Conservation (phyloP, 92 coral and sea anemone species). For the Porites evermanni region DNA sequence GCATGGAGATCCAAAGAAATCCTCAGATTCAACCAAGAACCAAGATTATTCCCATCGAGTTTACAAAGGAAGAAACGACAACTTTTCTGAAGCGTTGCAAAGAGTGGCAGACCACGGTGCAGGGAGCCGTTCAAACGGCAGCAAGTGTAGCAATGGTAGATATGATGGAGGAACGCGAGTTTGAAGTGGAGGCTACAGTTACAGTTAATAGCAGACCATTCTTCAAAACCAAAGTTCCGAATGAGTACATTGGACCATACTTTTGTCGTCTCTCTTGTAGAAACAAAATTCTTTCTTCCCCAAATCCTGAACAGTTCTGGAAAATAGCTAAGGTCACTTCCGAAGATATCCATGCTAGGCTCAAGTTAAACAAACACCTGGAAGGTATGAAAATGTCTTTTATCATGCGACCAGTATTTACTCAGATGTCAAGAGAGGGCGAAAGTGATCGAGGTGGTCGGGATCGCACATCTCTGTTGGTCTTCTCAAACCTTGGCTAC, state of each 20-base stretch:
- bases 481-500: constrained; percentile 12
- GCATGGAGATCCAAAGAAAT: constrained; percentile 20
- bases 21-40: constrained; percentile 12
- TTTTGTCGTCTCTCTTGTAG: background rate
- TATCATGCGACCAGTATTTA: background rate
- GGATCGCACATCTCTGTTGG: background rate
- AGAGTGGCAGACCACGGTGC: background rate
- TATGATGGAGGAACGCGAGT: background rate
- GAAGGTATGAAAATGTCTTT: background rate
- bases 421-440: background rate
- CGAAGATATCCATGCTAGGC: background rate
- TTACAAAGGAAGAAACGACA: constrained; percentile 13
- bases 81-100: constrained; percentile 13
- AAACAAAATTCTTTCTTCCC: background rate
- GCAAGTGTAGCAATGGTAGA: constrained; percentile 7
- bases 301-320: background rate
- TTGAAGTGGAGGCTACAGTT: background rate
- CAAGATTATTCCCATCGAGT: constrained; percentile 21
- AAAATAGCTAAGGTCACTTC: background rate
- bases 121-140: constrained; percentile 19
- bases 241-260: constrained; percentile 1
- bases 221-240: constrained; percentile 5
- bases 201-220: constrained; percentile 15
- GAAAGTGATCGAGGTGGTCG: background rate
- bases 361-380: constrained; percentile 10